Conservation (phyloP, 2,888 invertebrate genomes). For the Drosophila putrida region DNA sequence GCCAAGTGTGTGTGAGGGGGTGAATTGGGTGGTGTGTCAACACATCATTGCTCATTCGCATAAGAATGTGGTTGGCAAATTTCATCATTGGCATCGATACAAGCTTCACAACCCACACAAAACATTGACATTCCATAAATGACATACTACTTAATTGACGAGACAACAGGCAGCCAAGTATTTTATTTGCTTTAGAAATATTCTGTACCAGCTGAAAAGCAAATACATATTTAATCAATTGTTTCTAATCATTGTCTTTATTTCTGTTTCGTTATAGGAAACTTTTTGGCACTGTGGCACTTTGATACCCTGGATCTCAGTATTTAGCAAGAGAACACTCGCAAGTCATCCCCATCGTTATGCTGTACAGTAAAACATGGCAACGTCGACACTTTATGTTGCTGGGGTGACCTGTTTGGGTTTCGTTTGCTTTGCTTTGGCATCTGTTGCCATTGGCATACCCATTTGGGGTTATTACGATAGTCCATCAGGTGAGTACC, state of each 20-base stretch:
- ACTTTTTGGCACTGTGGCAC: background rate
- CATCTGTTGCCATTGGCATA: slow-evolving; percentile 93
- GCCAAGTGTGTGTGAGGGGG: background rate
- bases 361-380: slow-evolving; percentile 84
- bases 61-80: slow-evolving; percentile 18
- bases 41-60: background rate
- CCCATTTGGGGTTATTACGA: slow-evolving; percentile 95
- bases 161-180: background rate
- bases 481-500: slow-evolving; percentile 86
- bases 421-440: slow-evolving; percentile 92
- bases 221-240: slow-evolving; percentile 20
- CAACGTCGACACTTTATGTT: slow-evolving; percentile 85
- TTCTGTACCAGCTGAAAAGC: slow-evolving; percentile 25
- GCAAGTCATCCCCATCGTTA: slow-evolving; percentile 65
- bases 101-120: background rate
- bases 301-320: slow-evolving; percentile 60
- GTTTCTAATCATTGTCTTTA: slow-evolving; percentile 11
- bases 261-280: slow-evolving; percentile 10
- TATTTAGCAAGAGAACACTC: slow-evolving; percentile 39
- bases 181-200: slow-evolving; percentile 37
- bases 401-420: slow-evolving; percentile 86
- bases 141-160: slow-evolving; percentile 27
- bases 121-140: slow-evolving; percentile 24
- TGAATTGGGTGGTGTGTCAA: slow-evolving; percentile 13
- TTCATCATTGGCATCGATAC: background rate